Base-by-base conservation (phyloP, 2,888 invertebrate genomes). In the Crocallis elinguaria region DNA sequence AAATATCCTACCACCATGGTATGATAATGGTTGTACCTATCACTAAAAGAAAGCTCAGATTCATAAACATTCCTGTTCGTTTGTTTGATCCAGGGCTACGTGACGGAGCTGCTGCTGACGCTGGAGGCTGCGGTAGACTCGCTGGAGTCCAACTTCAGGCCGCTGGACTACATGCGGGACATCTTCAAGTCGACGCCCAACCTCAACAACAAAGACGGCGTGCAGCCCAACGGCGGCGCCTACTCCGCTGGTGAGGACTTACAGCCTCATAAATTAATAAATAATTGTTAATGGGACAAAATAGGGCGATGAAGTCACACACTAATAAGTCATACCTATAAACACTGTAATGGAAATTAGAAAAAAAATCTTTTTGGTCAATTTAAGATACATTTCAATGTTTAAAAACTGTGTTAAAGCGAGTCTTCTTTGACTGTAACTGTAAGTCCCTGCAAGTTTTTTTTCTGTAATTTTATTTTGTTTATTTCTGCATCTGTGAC, bases 141-240 rank as follows among this genome's bases (percentile, higher is more conserved):
- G 5, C 92, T 99, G 11, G 97, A 98, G 79, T 96, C 97, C 0
- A 97, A 98, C 85, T 97, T 97, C 81, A 92, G 98, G 6, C 98
- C 98, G 0, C 88, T 98, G 33, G 98, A 98, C 86, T 96, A 97
- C 70, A 97, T 97, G 95, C 95, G 97, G 69, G 98, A 98, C 75
- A 97, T 98, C 59, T 98, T 98, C 88, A 98, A 98, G 82, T 98
- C 98, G 0, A 98, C 98, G 0, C 98, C 98, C 0, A 98, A 98
- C 84, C 87, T 98, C 33, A 97, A 97, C 78, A 97, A 97, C 74
- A 97, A 97, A 75, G 97, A 97, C 88, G 85, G 83, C 0, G 83
- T 68, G 19, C 89, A 80, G 17, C 68, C 71, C 6, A 86, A 82
- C 41, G 84, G 84, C 1, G 75, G 67, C 41, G 73, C 79, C 0